Evolutionary conservation across 2,113 vertebrate genomes (phyloP).

Genomic region (Vulpes vulpes): DNA sequence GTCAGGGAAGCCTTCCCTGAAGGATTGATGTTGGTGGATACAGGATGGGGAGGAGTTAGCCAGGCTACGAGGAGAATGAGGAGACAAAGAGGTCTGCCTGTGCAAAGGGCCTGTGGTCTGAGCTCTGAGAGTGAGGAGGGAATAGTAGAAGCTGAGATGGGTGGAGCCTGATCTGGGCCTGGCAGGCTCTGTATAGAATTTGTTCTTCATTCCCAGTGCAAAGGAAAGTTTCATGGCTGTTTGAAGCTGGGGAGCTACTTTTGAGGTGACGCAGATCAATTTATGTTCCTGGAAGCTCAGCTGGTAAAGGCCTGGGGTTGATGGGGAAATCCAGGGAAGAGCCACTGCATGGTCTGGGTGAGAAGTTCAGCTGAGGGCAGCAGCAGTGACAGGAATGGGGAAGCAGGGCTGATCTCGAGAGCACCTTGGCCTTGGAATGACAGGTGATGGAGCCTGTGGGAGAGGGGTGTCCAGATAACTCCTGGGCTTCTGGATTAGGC

Average conservation of each 20-base stretch:
- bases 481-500: not conserved
- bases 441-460: fast-evolving
- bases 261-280: not conserved
- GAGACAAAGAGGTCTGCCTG: not conserved
- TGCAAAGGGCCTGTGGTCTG: conserved; percentile 22
- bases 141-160: not conserved
- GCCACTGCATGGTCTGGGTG: not conserved
- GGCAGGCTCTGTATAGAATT: not conserved
- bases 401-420: not conserved
- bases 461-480: not conserved
- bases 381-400: not conserved
- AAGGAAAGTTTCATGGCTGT: not conserved
- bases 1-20: not conserved
- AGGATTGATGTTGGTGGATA: not conserved
- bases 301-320: too few relatives aligned
- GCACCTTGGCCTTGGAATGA: not conserved
- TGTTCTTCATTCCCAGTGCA: not conserved
- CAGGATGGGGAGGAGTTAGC: not conserved
- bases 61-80: not conserved
- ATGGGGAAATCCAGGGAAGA: not conserved
- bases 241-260: not conserved
- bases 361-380: not conserved
- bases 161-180: not conserved
- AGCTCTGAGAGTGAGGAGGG: not conserved
- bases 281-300: not conserved